phyloP scores from a whole-genome alignment of 2,113 vertebrate genomes.

The Trematocara unimaculatum region DNA sequence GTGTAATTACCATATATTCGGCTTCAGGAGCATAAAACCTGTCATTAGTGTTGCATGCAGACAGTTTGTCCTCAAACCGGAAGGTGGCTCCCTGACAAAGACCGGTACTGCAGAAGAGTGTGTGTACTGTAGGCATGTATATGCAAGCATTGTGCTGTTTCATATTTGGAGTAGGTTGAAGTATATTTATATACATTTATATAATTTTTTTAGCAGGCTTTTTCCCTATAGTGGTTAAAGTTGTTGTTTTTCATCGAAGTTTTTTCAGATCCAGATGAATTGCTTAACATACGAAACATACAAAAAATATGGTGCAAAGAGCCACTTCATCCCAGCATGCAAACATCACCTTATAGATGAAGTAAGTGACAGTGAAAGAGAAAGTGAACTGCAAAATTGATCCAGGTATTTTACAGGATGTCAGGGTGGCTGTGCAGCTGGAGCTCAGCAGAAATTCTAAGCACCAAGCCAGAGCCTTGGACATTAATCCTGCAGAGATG shows the following conservation, averaged over 20 bases:
- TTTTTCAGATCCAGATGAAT: neutral
- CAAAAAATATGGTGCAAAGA: neutral
- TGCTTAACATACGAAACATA: neutral
- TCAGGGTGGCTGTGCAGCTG: neutral
- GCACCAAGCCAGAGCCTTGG: neutral
- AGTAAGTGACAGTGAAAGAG: neutral
- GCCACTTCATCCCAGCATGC: neutral
- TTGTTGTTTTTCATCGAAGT: neutral
- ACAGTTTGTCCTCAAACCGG: neutral
- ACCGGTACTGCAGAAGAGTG: neutral
- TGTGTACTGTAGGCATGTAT: neutral
- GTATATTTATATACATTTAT: neutral
- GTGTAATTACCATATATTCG: constrained; percentile 24
- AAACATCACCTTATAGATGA: neutral
- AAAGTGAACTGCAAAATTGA: neutral
- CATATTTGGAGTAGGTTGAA: neutral
- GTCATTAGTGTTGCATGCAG: constrained; percentile 32
- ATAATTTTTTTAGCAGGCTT: neutral
- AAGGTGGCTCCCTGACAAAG: neutral
- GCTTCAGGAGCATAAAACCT: constrained; percentile 18
- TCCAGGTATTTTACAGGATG: neutral
- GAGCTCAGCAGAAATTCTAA: neutral
- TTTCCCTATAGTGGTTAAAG: neutral
- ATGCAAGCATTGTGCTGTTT: neutral
- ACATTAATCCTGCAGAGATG: neutral